Conservation (phyloP, 2,113 vertebrate genomes). For the Turdus rufiventris region DNA sequence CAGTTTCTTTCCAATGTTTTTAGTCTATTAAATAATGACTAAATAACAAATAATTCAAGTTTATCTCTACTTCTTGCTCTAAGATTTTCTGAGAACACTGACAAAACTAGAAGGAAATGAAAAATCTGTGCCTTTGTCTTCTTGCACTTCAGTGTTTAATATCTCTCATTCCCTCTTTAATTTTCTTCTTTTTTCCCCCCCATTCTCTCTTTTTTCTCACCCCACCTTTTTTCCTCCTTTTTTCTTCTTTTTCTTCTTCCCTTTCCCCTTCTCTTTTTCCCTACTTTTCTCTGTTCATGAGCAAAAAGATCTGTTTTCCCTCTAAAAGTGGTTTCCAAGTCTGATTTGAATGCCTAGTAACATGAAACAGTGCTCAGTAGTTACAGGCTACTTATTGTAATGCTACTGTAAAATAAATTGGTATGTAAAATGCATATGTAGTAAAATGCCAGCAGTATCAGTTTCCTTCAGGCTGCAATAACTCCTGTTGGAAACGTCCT, state of each 20-base stretch:
- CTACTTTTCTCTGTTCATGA: neutral
- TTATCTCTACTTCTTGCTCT: neutral
- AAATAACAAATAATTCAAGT: neutral
- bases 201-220: rapidly evolving
- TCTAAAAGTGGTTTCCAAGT: neutral
- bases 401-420: neutral
- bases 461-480: neutral
- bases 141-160: neutral
- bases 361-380: neutral
- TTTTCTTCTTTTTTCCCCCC: rapidly evolving
- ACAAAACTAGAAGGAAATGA: neutral
- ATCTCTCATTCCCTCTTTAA: rapidly evolving
- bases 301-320: neutral
- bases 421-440: neutral
- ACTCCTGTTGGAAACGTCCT: neutral
- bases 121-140: neutral
- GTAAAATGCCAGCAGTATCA: neutral
- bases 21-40: neutral
- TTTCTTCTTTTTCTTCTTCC: neutral
- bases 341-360: neutral
- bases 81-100: neutral
- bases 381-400: neutral
- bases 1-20: neutral
- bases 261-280: neutral
- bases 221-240: rapidly evolving